Conservation (phyloP, 2,113 vertebrate species). For the Opisthocomus hoazin region DNA sequence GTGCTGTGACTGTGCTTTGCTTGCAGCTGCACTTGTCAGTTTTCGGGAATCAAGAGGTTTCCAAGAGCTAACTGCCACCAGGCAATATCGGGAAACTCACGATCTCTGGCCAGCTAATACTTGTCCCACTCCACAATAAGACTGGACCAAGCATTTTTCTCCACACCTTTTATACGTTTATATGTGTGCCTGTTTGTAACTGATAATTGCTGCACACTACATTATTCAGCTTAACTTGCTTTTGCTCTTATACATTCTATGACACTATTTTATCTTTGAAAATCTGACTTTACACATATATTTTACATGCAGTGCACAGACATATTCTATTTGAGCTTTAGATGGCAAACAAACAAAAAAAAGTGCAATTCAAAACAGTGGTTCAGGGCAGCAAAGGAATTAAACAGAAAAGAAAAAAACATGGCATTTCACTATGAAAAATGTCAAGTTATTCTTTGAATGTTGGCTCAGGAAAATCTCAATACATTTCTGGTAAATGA, state of each 20-base stretch:
- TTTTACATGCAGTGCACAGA: background rate
- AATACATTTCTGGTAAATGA: slow-evolving; percentile 60
- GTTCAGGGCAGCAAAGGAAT: background rate
- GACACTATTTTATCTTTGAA: background rate
- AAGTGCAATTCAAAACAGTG: background rate
- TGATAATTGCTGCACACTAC: background rate
- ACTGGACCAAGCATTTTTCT: background rate
- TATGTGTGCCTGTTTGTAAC: fast-evolving
- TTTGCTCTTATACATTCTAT: background rate
- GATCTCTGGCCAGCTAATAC: background rate
- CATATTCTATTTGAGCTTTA: background rate
- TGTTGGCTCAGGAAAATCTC: slow-evolving; percentile 49
- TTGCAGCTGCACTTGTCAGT: background rate
- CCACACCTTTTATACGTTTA: background rate
- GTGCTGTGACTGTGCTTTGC: background rate
- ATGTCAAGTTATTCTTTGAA: slow-evolving; percentile 52
- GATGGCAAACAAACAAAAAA: background rate
- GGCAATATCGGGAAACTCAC: background rate
- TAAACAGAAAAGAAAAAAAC: slow-evolving; percentile 11
- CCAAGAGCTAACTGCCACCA: background rate
- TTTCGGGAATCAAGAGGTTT: background rate
- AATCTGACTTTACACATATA: background rate
- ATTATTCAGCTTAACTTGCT: background rate
- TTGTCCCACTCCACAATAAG: background rate
- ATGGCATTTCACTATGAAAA: background rate